Base-by-base conservation (phyloP, 2,888 invertebrate genomes). In the Scaptomyza flava region DNA sequence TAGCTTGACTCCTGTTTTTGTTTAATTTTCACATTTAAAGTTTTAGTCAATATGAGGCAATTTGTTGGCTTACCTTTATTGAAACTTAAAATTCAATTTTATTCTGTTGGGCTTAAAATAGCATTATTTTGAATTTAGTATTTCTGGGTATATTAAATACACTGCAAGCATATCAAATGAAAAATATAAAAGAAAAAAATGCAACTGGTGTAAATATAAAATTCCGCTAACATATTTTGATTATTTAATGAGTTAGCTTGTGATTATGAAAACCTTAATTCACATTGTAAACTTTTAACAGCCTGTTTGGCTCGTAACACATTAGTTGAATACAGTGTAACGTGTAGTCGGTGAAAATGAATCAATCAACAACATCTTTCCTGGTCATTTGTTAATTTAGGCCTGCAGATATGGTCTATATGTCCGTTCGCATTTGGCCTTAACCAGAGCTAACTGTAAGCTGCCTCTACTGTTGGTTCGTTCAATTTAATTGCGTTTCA, bases 401-500 rank as follows among this genome's bases (percentile, higher is more conserved):
- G 33, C 45, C 9, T 7, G 14, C 36, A 50, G 50, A 56, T 45
- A 54, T 58, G 38, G 30, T 36, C 60, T 46, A 56, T 43, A 52
- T 59, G 77, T 66, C 77, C 73, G 62, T 66, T 70, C 45, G 36
- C 30, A 52, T 65, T 71, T 45, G 31, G 27, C 14, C 43, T 67
- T 36, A 31, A 53, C 31, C 46, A 53, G 33, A n/a, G 31, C 14
- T 23, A 12, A 14, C 34, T 23, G 17, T 17, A 43, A 54, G 57
- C 38, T 51, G 34, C 7, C 27, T 42, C 38, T 23, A 30, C 58
- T 48, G 47, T 17, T 30, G 53, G 67, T 53, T 9, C 66, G 47
- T 58, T 53, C 62, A 71, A 64, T 54, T 63, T 73, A 86, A 82
- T 82, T 76, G 68, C 66, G 63, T 62, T 61, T 54, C 50, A 51